Percentiles rank a stretch among this genome's conserved stretches.
Conservation (phyloP, 2,888 invertebrate genomes). For the Leptinotarsa juncta region DNA sequence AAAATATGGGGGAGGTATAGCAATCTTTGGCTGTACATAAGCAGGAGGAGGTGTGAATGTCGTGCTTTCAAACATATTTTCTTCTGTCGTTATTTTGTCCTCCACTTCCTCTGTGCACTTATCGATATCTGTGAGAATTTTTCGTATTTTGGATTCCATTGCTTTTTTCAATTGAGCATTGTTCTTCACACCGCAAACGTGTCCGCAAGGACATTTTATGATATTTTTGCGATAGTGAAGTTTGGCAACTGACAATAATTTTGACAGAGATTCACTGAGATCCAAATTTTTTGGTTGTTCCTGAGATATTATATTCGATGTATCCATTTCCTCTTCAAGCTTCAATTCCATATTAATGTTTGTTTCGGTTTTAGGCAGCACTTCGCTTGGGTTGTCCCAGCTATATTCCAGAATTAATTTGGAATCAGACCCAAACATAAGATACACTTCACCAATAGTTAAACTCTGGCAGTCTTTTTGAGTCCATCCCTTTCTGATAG, state of each 20-base stretch:
- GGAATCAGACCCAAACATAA: conserved; percentile 84
- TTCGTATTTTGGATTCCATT: conserved; percentile 45
- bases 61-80: conserved; percentile 41
- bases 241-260: conserved; percentile 70
- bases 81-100: conserved; percentile 36
- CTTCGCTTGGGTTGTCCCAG: conserved; percentile 71
- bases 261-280: conserved; percentile 65
- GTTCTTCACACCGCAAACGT: conserved; percentile 65
- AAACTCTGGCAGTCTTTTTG: conserved; percentile 79
- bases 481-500: conserved; percentile 82
- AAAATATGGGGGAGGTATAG: conserved; percentile 34
- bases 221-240: conserved; percentile 62
- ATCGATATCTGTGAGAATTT: conserved; percentile 44
- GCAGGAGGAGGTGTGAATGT: conserved; percentile 32
- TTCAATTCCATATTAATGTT: conserved; percentile 31
- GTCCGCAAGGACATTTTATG: conserved; percentile 70
- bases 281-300: conserved; percentile 39
- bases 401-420: conserved; percentile 83
- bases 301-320: conserved; percentile 5
- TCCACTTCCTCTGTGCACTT: conserved; percentile 42
- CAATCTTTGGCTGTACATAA: conserved; percentile 43
- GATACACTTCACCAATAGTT: conserved; percentile 89
- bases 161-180: conserved; percentile 47
- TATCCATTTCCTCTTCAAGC: conserved; percentile 45
- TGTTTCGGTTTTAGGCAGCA: conserved; percentile 25